Base-by-base conservation (phyloP, 2,888 invertebrate species). In the Ceriagrion tenellum region DNA sequence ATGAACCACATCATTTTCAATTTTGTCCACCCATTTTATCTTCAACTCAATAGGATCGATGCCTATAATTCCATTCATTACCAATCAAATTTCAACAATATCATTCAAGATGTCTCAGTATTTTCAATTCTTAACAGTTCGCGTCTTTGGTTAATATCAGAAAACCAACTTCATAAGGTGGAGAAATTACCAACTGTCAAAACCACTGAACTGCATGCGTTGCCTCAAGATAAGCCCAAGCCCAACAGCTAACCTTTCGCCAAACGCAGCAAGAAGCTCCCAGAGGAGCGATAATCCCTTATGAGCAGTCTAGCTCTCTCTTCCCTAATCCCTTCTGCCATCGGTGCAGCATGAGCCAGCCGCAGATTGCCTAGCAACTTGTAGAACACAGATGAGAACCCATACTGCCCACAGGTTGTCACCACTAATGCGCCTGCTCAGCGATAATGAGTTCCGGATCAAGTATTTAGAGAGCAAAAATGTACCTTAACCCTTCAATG, bases 271-370 rank as follows among this genome's bases (percentile, higher is more conserved):
- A 30, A 81, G 81, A 35, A 81, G 18, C 81, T 35, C 81, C 35
- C 81, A 35, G 69, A 23, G 40, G 40, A 23, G 13, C 23, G 55
- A 18, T 89, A 89, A 89, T 89, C 89, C 89, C 89, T 89, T 89
- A 89, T 89, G 89, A 89, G 89, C 26, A 88, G 88, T 47, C 47
- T 81, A 20, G 16, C 35, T 40, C 47, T 40, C 89, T n/a, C 55
- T 55, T 89, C 20, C 55, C 89, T n/a, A 89, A 89, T 89, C 89
- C 89, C 89, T 55, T 55, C 26, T 55, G 89, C 89, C 26, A n/a
- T 55, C 89, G 55, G 26, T 18, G n/a, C 89, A 12, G n/a, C n/a
- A 55, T n/a, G 89, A n/a, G 55, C 89, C 89, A 89, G 89, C 89
- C 26, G 55, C 47, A 47, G 23, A 55, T 81, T 81, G 81, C 35